phyloP scores from a whole-genome alignment of 2,888 invertebrate genomes.

The Seira ritae region DNA sequence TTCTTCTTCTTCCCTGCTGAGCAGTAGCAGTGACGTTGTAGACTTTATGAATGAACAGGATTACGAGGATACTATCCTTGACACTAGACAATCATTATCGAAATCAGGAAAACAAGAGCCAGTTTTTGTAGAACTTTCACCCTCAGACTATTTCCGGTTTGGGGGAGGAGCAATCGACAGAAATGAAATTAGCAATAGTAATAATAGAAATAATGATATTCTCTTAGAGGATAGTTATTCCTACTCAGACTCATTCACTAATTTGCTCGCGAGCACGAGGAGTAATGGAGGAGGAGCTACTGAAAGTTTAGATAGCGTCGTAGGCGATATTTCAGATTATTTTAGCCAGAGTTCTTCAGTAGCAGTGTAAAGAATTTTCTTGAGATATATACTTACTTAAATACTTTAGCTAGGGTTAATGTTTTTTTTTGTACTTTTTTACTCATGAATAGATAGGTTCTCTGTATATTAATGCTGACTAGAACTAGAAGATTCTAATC shows the following conservation, averaged over 20 bases:
- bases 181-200: constrained; percentile 8
- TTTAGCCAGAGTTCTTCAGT: constrained; percentile 66
- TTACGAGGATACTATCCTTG: constrained; percentile 24
- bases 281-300: constrained; percentile 53
- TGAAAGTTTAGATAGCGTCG: constrained; percentile 70
- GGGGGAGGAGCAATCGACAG: constrained; percentile 11
- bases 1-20: no score
- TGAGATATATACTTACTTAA: neutral
- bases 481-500: no score
- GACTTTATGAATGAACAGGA: constrained; percentile 26
- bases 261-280: constrained; percentile 37
- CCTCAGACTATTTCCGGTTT: constrained; percentile 24
- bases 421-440: constrained; percentile 20
- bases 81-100: constrained; percentile 24
- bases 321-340: constrained; percentile 61
- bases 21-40: constrained; percentile 43
- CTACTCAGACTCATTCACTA: constrained; percentile 64
- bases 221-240: constrained; percentile 67
- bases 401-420: constrained; percentile 17
- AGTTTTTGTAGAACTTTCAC: constrained; percentile 43
- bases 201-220: constrained; percentile 36
- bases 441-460: constrained; percentile 8
- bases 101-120: constrained; percentile 40
- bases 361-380: constrained; percentile 16
- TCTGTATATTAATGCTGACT: neutral